Percentiles rank a stretch among this genome's conserved stretches.
phyloP scores from a whole-genome alignment of 2,113 vertebrate genomes.

The Aegithalos caudatus region DNA sequence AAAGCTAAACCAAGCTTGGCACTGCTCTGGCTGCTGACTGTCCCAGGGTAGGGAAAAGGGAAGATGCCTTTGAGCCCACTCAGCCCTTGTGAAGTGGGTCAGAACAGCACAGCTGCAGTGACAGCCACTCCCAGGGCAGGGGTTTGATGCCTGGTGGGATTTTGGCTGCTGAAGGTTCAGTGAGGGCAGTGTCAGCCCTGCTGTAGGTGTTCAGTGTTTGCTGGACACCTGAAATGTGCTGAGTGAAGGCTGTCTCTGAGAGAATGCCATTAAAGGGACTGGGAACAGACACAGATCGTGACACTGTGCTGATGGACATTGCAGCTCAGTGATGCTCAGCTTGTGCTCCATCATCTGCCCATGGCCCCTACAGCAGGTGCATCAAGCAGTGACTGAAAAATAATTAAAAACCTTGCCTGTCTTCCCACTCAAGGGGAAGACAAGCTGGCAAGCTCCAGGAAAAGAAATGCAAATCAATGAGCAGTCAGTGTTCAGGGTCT shows the following conservation, averaged over 20 bases:
- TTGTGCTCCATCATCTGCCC: neutral
- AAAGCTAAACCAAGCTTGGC: neutral
- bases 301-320: neutral
- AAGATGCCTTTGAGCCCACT: neutral
- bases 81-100: neutral
- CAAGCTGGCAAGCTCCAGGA: neutral
- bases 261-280: neutral
- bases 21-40: neutral
- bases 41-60: neutral
- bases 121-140: neutral
- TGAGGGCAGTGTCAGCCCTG: neutral
- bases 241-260: neutral
- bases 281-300: neutral
- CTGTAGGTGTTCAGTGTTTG: neutral
- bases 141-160: neutral
- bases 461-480: neutral
- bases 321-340: neutral
- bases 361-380: neutral
- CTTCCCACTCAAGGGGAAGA: neutral
- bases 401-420: neutral
- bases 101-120: neutral
- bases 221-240: fast-evolving
- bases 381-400: neutral
- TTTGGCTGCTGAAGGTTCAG: neutral
- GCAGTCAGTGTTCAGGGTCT: neutral